phyloP scores from a whole-genome alignment of 2,888 invertebrate genomes.

The Parnassius smintheus region DNA sequence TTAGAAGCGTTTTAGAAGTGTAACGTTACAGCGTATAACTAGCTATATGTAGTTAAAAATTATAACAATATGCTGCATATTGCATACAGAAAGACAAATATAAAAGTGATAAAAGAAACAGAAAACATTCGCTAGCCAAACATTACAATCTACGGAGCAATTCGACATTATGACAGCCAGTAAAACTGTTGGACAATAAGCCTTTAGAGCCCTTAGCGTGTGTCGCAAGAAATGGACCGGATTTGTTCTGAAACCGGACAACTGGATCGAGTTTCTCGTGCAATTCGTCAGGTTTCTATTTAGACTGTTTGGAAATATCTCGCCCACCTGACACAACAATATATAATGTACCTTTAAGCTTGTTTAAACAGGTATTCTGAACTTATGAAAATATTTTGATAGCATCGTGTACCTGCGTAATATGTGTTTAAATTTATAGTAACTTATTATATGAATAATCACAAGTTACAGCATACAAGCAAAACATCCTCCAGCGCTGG shows the following conservation, averaged over 20 bases:
- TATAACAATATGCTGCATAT: no score
- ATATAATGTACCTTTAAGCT: constrained; percentile 24
- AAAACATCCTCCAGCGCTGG: no score
- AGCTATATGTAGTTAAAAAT: no score
- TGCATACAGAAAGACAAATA: no score
- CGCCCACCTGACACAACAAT: constrained; percentile 27
- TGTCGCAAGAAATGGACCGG: constrained; percentile 36
- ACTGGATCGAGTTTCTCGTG: constrained; percentile 35
- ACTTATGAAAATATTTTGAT: constrained; percentile 24
- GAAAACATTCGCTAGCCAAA: no score
- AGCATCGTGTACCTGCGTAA: not conserved
- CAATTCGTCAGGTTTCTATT: constrained; percentile 29
- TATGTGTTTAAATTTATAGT: no score
- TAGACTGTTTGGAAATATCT: constrained; percentile 20
- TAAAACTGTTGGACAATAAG: constrained; percentile 30
- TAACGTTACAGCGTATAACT: no score
- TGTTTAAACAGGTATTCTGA: constrained; percentile 25
- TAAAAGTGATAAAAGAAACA: no score
- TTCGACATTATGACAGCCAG: constrained; percentile 27
- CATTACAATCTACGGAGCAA: constrained; percentile 12
- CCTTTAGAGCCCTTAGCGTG: constrained; percentile 35
- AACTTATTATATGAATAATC: no score
- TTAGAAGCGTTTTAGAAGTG: no score
- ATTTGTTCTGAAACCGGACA: constrained; percentile 30
- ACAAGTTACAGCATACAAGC: no score